Evolutionary conservation across 2,888 invertebrate species (phyloP).

Genomic region (Eudemis profundana): DNA sequence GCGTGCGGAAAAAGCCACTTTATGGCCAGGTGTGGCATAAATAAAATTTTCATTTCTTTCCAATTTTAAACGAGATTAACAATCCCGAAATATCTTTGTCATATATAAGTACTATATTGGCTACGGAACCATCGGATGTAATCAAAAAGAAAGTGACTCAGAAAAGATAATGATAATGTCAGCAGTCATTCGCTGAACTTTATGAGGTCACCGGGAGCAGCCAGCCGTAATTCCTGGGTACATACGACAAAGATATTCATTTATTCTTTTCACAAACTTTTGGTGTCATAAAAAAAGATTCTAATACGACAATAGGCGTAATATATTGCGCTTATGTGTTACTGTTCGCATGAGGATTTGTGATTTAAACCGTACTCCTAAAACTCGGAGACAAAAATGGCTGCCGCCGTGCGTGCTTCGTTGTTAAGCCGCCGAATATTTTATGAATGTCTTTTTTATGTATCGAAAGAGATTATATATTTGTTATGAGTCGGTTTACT

Average conservation of each 20-base stretch:
- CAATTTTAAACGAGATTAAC: too few relatives aligned
- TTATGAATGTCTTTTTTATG: background rate
- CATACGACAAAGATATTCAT: constrained; percentile 24
- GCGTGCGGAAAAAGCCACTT: too few relatives aligned
- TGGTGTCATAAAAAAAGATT: constrained; percentile 18
- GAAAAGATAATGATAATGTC: constrained; percentile 25
- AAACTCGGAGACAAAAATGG: background rate
- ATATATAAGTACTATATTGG: too few relatives aligned
- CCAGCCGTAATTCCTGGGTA: background rate
- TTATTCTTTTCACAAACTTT: constrained; percentile 31
- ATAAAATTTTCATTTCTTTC: too few relatives aligned
- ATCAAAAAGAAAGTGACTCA: constrained; percentile 8
- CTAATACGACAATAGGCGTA: constrained; percentile 19
- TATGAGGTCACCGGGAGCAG: constrained; percentile 12
- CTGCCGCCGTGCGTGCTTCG: background rate
- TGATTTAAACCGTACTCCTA: constrained; percentile 10
- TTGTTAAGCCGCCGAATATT: background rate
- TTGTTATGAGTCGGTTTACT: background rate
- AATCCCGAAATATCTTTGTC: too few relatives aligned
- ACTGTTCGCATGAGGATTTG: constrained; percentile 14
- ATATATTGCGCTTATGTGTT: constrained; percentile 22
- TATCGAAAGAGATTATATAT: background rate
- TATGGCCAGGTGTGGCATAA: too few relatives aligned
- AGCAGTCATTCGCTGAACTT: constrained; percentile 8
- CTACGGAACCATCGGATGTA: background rate